A percentile compares a stretch with the other conserved stretches of the same genome.
Evolutionary conservation across 2,888 invertebrate genomes (phyloP).

Genomic region (Acanthosepion esculentum): DNA sequence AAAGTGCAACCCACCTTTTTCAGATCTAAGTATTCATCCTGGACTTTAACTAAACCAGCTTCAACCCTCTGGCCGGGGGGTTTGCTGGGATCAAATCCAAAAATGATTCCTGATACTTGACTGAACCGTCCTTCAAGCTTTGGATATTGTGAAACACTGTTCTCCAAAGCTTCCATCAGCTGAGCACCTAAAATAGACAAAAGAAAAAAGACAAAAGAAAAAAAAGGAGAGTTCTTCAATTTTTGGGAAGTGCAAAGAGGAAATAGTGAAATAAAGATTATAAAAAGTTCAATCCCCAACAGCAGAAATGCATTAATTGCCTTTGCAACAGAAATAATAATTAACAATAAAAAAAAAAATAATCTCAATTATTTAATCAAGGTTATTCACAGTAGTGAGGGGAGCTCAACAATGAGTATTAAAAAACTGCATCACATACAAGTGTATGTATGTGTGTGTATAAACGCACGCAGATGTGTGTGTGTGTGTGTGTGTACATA

Average conservation of each 20-base stretch:
- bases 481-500: neutral
- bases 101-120: conserved; percentile 81
- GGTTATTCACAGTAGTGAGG: too few relatives aligned
- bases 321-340: too few relatives aligned
- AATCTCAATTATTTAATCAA: too few relatives aligned
- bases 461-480: neutral
- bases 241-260: too few relatives aligned
- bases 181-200: conserved; percentile 78
- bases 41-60: conserved; percentile 84
- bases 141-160: conserved; percentile 89
- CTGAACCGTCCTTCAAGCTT: conserved; percentile 91
- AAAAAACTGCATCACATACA: too few relatives aligned
- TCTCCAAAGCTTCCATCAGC: conserved; percentile 85
- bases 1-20: conserved; percentile 74
- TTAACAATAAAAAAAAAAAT: too few relatives aligned
- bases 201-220: neutral
- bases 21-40: conserved; percentile 85
- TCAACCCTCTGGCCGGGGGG: conserved; percentile 83
- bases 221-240: too few relatives aligned
- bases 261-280: too few relatives aligned
- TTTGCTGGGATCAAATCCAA: conserved; percentile 77
- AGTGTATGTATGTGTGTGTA: too few relatives aligned
- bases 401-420: too few relatives aligned
- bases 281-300: too few relatives aligned
- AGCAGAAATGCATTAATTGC: too few relatives aligned